Conservation (phyloP, 2,113 vertebrate species). For the Pseudorasbora parva region DNA sequence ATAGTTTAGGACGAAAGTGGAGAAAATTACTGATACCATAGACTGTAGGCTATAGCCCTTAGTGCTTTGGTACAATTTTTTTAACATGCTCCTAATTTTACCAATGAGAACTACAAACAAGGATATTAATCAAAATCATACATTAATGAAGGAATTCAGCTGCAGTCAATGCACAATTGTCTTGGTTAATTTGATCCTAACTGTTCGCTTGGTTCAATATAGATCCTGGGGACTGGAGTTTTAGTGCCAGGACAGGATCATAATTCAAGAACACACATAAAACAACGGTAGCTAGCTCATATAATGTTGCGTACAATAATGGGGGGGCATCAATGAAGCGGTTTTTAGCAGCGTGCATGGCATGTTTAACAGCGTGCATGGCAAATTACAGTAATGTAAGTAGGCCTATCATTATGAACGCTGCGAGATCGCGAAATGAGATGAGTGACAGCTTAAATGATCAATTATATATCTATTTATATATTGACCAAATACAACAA, state of each 20-base stretch:
- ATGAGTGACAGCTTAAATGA: too few relatives aligned
- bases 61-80: not conserved
- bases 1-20: not conserved
- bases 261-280: not conserved
- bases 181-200: not conserved
- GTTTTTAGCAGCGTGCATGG: not conserved
- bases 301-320: not conserved
- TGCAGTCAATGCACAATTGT: not conserved
- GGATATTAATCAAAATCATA: conserved; percentile 6
- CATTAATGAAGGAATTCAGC: conserved; percentile 1
- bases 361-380: too few relatives aligned
- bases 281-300: not conserved
- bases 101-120: not conserved
- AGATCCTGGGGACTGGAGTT: not conserved
- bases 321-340: not conserved
- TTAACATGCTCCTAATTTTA: not conserved
- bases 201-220: not conserved
- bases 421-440: too few relatives aligned
- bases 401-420: too few relatives aligned
- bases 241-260: not conserved
- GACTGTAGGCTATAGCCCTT: not conserved
- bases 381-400: too few relatives aligned
- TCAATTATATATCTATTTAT: not conserved
- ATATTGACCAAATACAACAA: not conserved
- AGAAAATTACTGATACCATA: not conserved